Conservation (phyloP, 2,113 vertebrate genomes). For the Sus scrofa region DNA sequence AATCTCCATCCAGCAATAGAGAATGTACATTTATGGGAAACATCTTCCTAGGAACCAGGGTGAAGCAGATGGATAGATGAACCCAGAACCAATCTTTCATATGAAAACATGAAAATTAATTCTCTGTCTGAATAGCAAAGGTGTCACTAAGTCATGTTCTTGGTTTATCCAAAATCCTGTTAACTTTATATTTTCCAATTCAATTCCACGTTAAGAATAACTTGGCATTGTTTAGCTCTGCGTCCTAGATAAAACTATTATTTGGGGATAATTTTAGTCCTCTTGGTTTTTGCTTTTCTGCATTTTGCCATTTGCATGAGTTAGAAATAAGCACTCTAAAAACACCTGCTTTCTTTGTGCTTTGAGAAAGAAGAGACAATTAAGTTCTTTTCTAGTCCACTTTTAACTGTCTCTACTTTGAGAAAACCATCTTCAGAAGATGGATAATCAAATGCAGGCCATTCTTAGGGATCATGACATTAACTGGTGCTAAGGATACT, state of each 20-base stretch:
- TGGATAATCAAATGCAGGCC: slow-evolving; percentile 56
- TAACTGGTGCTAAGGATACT: slow-evolving; percentile 75
- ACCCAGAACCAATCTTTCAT: neutral
- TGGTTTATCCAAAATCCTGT: slow-evolving; percentile 7
- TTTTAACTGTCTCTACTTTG: slow-evolving; percentile 65
- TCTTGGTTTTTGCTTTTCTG: slow-evolving; percentile 38
- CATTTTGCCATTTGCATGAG: slow-evolving; percentile 56
- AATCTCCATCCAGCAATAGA: neutral
- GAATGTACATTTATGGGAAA: neutral
- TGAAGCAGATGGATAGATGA: neutral
- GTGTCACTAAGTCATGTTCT: slow-evolving; percentile 41
- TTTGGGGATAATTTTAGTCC: slow-evolving; percentile 29
- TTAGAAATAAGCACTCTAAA: slow-evolving; percentile 62
- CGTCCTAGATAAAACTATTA: slow-evolving; percentile 35
- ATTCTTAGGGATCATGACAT: slow-evolving; percentile 77
- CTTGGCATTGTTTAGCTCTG: neutral
- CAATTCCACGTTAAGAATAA: slow-evolving; percentile 56
- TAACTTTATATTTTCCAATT: slow-evolving; percentile 40
- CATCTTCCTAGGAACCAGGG: neutral
- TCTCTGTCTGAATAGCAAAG: slow-evolving; percentile 14
- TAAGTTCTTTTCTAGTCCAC: slow-evolving; percentile 57
- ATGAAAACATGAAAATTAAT: slow-evolving; percentile 44
- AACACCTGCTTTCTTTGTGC: slow-evolving; percentile 52
- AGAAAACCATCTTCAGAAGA: slow-evolving; percentile 65
- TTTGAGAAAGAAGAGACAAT: neutral